A percentile compares a stretch with the other conserved stretches of the same genome.
These are phyloP conservation scores for Zoanthus sansibaricus DNA, from an alignment of 92 coral and sea anemone genomes.

Conservation along the genomic window DNA sequence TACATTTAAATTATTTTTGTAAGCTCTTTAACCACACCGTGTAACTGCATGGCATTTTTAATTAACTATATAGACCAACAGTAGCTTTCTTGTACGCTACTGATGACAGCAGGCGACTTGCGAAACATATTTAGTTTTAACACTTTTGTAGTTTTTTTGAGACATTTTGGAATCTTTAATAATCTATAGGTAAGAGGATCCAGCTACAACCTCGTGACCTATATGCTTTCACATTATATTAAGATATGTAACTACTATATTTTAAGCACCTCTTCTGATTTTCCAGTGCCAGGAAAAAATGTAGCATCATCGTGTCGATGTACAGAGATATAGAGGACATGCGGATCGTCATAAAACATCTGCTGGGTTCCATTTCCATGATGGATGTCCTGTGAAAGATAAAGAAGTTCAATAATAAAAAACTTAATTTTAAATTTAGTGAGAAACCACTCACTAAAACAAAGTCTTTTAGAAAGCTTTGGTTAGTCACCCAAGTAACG, in stretches of 20 bases:
- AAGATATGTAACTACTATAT: background rate
- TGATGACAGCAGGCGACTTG: too few species aligned
- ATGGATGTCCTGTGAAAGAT: slow-evolving; percentile 86
- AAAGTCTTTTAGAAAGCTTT: background rate
- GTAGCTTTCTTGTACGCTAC: too few species aligned
- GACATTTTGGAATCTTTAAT: too few species aligned
- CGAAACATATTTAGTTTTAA: too few species aligned
- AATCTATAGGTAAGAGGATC: too few species aligned
- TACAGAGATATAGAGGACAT: slow-evolving; percentile 94
- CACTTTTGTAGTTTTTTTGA: too few species aligned
- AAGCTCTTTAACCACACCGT: too few species aligned
- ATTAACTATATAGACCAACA: too few species aligned
- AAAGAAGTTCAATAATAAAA: background rate
- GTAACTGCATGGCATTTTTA: too few species aligned
- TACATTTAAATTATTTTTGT: too few species aligned
- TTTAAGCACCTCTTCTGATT: slow-evolving; percentile 89
- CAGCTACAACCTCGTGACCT: too few species aligned
- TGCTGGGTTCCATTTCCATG: slow-evolving; percentile 99
- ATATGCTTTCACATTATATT: background rate
- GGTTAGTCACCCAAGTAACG: background rate
- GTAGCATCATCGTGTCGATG: slow-evolving; percentile 99
- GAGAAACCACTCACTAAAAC: background rate
- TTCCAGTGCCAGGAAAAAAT: slow-evolving; percentile 99
- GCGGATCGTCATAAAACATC: slow-evolving; percentile 99
- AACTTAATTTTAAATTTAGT: background rate